These are phyloP conservation scores for Beaufortia kweichowensis DNA, from an alignment of 2,113 vertebrate genomes.

Conservation along the genomic window DNA sequence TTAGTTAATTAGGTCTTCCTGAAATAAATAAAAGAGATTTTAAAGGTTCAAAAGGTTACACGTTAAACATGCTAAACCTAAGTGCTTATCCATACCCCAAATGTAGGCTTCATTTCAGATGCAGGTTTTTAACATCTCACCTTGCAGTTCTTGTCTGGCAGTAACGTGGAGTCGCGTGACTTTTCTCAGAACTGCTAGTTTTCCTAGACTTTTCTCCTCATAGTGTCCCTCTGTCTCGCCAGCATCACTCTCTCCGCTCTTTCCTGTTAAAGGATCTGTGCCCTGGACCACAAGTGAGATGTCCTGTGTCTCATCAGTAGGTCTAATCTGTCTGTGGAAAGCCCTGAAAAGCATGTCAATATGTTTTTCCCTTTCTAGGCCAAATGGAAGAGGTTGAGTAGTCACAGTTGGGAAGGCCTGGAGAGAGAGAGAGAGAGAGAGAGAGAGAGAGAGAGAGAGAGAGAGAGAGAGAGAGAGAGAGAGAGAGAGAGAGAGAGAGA, in stretches of 20 bases:
- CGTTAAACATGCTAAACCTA: no score
- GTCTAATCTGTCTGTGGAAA: slow-evolving; percentile 55
- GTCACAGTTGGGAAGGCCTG: slow-evolving; percentile 69
- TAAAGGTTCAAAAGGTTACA: no score
- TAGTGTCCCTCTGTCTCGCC: background rate
- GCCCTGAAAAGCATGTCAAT: slow-evolving; percentile 70
- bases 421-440: background rate
- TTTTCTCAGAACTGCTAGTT: slow-evolving; percentile 64
- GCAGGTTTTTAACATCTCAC: slow-evolving; percentile 55
- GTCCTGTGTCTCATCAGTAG: slow-evolving; percentile 49
- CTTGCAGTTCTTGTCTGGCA: slow-evolving; percentile 70
- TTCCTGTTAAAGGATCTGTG: background rate
- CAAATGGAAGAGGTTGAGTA: slow-evolving; percentile 72
- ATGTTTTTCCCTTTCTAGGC: slow-evolving; percentile 76
- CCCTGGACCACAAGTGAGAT: slow-evolving; percentile 25
- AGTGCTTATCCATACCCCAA: no score
- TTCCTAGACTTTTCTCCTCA: slow-evolving; percentile 21
- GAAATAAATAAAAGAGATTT: no score
- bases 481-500: no score
- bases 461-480: no score
- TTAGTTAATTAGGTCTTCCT: no score
- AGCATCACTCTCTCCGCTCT: slow-evolving; percentile 18
- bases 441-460: background rate
- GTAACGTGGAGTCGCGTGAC: slow-evolving; percentile 71
- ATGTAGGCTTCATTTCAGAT: no score